Conservation (phyloP, 2,113 vertebrate genomes). For the Cettia cetti region DNA sequence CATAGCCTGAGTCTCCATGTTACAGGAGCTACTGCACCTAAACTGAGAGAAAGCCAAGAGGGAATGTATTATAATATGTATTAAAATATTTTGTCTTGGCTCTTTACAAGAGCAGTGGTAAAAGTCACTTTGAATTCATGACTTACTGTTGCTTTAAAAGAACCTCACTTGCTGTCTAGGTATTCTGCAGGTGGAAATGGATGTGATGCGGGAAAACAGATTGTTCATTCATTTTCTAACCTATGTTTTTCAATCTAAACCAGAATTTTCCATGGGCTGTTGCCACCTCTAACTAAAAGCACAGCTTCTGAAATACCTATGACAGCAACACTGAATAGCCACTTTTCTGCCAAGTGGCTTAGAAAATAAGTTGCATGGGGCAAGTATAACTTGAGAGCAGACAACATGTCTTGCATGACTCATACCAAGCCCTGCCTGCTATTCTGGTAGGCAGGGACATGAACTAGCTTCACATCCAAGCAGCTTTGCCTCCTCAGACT, state of each 20-base stretch:
- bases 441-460: neutral
- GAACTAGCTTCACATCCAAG: neutral
- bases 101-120: neutral
- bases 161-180: neutral
- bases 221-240: neutral
- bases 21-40: neutral
- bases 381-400: neutral
- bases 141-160: neutral
- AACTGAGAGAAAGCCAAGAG: neutral
- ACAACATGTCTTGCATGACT: neutral
- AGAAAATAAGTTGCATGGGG: neutral
- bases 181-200: slow-evolving; percentile 30
- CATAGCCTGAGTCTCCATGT: neutral
- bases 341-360: slow-evolving; percentile 17
- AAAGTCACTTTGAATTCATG: neutral
- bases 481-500: neutral
- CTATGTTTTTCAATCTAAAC: neutral
- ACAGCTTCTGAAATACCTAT: neutral
- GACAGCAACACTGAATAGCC: neutral
- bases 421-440: neutral
- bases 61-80: neutral
- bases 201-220: neutral
- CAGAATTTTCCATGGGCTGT: neutral
- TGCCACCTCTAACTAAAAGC: neutral
- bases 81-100: neutral